These are phyloP conservation scores for Dryoscopus gambensis DNA, from an alignment of 2,113 vertebrate genomes.

Conservation along the genomic window DNA sequence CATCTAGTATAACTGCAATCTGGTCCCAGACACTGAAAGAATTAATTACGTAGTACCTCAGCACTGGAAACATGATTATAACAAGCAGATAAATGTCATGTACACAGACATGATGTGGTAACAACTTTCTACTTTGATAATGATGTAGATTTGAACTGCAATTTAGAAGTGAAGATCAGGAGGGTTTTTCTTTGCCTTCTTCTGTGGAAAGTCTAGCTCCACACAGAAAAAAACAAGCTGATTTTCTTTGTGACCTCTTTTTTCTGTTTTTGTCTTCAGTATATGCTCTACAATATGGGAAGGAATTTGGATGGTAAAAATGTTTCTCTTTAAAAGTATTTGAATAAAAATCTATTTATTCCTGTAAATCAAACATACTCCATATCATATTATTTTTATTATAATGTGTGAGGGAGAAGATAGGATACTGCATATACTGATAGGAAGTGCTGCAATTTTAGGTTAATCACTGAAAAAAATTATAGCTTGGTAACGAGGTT, in stretches of 20 bases:
- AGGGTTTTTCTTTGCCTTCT: neutral
- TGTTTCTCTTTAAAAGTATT: neutral
- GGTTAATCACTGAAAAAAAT: slow-evolving; percentile 25
- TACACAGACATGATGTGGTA: neutral
- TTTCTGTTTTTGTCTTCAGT: neutral
- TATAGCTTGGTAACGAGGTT: slow-evolving; percentile 22
- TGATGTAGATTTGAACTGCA: neutral
- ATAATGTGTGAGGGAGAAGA: neutral
- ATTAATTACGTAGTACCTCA: slow-evolving; percentile 33
- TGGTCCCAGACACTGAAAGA: slow-evolving; percentile 4
- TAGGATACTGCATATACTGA: neutral
- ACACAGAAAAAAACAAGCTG: neutral
- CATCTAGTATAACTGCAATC: neutral
- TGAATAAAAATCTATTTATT: neutral
- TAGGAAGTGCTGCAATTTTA: neutral
- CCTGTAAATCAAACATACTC: neutral
- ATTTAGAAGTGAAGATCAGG: neutral
- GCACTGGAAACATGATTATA: slow-evolving; percentile 22
- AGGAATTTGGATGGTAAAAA: neutral
- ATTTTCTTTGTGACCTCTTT: neutral
- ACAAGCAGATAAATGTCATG: slow-evolving; percentile 45
- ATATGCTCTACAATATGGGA: neutral
- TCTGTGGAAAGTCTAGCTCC: neutral
- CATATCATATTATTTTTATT: neutral
- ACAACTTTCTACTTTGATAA: slow-evolving; percentile 18